Evolutionary conservation across 2,888 invertebrate genomes (phyloP).

Genomic region (Itoplectis maculator): DNA sequence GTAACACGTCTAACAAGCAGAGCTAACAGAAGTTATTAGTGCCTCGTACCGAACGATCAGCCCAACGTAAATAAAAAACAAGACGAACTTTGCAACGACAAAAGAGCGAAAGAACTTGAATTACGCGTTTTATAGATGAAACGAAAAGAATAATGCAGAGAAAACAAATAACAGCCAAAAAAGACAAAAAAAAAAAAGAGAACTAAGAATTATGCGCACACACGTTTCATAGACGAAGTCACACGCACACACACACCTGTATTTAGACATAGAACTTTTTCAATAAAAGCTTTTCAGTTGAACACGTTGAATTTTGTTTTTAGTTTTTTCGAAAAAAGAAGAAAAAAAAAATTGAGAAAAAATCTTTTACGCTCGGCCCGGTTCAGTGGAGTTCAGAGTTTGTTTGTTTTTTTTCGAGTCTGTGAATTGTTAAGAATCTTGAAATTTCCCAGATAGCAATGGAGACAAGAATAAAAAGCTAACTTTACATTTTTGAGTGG

Average conservation of each 20-base stretch:
- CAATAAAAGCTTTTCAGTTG: slow-evolving; percentile 84
- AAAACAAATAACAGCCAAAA: slow-evolving; percentile 37
- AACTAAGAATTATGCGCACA: slow-evolving; percentile 60
- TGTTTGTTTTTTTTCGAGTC: background rate
- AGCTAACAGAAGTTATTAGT: slow-evolving; percentile 74
- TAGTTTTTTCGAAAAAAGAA: slow-evolving; percentile 75
- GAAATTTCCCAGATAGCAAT: slow-evolving; percentile 11
- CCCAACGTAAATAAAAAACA: slow-evolving; percentile 45
- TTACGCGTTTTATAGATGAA: slow-evolving; percentile 46
- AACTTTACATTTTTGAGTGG: slow-evolving; percentile 36
- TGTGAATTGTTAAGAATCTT: slow-evolving; percentile 4
- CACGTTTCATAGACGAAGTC: slow-evolving; percentile 63
- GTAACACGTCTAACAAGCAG: slow-evolving; percentile 81
- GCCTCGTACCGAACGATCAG: slow-evolving; percentile 47
- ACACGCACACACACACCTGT: slow-evolving; percentile 80
- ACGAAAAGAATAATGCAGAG: slow-evolving; percentile 37
- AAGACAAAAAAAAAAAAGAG: slow-evolving; percentile 1
- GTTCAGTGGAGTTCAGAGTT: slow-evolving; percentile 21
- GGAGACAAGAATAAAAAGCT: background rate
- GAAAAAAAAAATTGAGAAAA: slow-evolving; percentile 28
- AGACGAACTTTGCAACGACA: slow-evolving; percentile 40
- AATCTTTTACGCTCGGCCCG: slow-evolving; percentile 80
- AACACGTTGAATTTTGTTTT: slow-evolving; percentile 82
- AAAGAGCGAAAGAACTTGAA: slow-evolving; percentile 45
- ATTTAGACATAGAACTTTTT: slow-evolving; percentile 82